A percentile compares a stretch with the other conserved stretches of the same genome.
phyloP scores from a whole-genome alignment of 2,797 vertebrate genomes.

The Pangasius djambal region DNA sequence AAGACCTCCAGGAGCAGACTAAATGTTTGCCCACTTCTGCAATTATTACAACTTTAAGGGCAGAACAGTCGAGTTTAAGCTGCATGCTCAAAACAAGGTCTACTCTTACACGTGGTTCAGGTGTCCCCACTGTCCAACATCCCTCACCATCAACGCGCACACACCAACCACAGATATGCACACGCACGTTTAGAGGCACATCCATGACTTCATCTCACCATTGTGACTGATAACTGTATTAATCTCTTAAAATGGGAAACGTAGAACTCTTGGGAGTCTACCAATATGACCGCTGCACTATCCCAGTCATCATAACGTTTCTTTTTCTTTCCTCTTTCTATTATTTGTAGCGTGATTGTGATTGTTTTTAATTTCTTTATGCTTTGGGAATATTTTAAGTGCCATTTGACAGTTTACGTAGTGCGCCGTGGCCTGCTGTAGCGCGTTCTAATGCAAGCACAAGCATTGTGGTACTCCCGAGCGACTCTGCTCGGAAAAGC shows the following conservation, averaged over 20 bases:
- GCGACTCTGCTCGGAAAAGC: conserved; percentile 64
- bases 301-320: conserved; percentile 60
- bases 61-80: neutral
- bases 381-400: conserved; percentile 83
- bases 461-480: conserved; percentile 86
- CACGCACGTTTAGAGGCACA: conserved; percentile 37
- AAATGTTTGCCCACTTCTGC: conserved; percentile 17
- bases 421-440: conserved; percentile 94
- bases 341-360: conserved; percentile 72
- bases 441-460: conserved; percentile 94
- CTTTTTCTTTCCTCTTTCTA: conserved; percentile 55
- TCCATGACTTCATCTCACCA: conserved; percentile 20
- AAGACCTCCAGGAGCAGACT: conserved; percentile 62
- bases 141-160: neutral
- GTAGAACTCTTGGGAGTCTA: conserved; percentile 33
- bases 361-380: conserved; percentile 68
- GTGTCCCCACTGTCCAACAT: conserved; percentile 2
- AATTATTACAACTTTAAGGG: neutral
- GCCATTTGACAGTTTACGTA: conserved; percentile 96
- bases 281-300: conserved; percentile 52
- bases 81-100: conserved; percentile 15
- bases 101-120: conserved; percentile 22
- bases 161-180: conserved; percentile 47
- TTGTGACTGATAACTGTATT: conserved; percentile 36
- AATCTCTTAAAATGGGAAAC: conserved; percentile 47